These are phyloP conservation scores for Nyctibius bracteatus DNA, from an alignment of 2,113 vertebrate genomes.

Conservation along the genomic window DNA sequence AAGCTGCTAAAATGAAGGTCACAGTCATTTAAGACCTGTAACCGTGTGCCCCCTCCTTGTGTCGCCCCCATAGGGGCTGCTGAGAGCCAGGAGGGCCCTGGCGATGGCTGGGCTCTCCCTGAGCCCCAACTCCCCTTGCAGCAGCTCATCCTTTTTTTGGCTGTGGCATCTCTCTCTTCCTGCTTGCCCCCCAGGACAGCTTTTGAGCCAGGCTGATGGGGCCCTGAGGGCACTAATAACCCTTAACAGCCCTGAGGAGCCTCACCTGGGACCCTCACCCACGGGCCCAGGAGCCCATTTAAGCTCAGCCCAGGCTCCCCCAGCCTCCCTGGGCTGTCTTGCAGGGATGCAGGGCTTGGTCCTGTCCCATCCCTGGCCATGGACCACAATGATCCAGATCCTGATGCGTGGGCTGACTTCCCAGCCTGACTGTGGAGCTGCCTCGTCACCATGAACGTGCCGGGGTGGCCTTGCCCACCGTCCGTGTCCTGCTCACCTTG, in stretches of 20 bases:
- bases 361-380: no score
- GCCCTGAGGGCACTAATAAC: background rate
- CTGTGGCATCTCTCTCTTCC: background rate
- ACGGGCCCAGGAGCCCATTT: background rate
- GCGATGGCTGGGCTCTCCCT: background rate
- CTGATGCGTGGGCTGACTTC: accelerated
- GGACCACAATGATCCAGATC: background rate
- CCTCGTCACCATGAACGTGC: accelerated
- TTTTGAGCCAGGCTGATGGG: background rate
- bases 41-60: accelerated
- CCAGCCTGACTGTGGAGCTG: background rate
- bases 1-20: accelerated
- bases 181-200: background rate
- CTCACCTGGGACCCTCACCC: background rate
- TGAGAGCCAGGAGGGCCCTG: background rate
- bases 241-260: background rate
- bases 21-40: background rate
- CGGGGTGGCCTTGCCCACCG: background rate
- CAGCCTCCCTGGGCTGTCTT: background rate
- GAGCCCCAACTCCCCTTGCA: background rate
- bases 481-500: background rate
- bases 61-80: accelerated
- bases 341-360: background rate
- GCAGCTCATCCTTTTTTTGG: no score
- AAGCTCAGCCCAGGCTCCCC: background rate